phyloP scores from a whole-genome alignment of 2,113 vertebrate genomes.

The Corythoichthys intestinalis region DNA sequence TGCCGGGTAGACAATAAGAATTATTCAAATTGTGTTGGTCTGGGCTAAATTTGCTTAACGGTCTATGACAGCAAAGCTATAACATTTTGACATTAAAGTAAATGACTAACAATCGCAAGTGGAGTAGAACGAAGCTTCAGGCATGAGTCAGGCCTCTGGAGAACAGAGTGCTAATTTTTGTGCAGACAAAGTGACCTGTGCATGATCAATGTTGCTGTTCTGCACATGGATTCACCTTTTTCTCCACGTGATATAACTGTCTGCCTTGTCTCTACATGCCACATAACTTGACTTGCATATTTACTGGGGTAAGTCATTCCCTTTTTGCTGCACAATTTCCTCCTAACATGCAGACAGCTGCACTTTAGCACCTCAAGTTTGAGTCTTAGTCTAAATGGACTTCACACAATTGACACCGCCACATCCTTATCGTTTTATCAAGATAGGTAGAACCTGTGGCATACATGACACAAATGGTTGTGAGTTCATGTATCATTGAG shows the following conservation, averaged over 20 bases:
- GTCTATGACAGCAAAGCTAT: conserved; percentile 27
- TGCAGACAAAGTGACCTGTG: conserved; percentile 17
- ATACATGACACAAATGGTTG: conserved; percentile 17
- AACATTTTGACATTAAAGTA: conserved; percentile 39
- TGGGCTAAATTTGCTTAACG: conserved; percentile 21
- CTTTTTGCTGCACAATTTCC: conserved; percentile 11
- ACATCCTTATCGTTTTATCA: conserved; percentile 20
- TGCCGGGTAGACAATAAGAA: conserved; percentile 6
- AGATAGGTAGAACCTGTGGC: conserved; percentile 7
- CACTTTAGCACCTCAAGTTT: conserved; percentile 32
- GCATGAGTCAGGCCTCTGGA: conserved; percentile 6
- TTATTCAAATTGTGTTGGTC: conserved; percentile 7
- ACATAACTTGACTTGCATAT: conserved; percentile 28
- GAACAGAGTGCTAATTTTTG: conserved; percentile 11
- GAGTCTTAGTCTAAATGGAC: conserved; percentile 28
- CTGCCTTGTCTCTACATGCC: conserved; percentile 40
- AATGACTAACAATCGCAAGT: conserved; percentile 23
- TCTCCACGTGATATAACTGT: background rate
- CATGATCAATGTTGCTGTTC: conserved; percentile 17
- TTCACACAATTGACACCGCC: conserved; percentile 35
- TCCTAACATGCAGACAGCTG: conserved; percentile 39
- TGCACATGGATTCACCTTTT: conserved; percentile 14
- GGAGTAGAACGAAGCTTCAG: conserved; percentile 6
- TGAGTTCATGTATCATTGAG: conserved; percentile 21
- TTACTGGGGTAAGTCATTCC: conserved; percentile 20